Evolutionary conservation across 23 tunicate genomes (phyloP).

Genomic region (Halocynthia roretzi): DNA sequence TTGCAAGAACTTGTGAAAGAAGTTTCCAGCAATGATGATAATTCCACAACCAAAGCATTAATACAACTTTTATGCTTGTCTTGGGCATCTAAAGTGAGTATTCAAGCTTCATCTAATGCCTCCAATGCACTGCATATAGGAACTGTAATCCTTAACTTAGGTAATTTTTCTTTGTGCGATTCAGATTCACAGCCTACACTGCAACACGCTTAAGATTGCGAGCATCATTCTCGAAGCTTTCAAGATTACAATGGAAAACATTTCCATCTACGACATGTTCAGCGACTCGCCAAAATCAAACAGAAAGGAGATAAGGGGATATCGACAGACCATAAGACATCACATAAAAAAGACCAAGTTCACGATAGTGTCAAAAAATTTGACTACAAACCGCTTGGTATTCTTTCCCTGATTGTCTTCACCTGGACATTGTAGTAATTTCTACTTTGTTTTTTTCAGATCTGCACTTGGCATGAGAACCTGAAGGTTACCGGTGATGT

Average conservation of each 20-base stretch:
- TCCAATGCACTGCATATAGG: neutral
- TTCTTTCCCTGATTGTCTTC: too few species aligned
- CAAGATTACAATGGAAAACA: neutral
- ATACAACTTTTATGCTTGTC: conserved; percentile 12
- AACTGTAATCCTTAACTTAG: neutral
- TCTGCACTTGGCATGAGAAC: conserved; percentile 15
- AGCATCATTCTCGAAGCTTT: conserved; percentile 1
- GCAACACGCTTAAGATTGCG: neutral
- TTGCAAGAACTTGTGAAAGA: neutral
- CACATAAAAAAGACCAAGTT: too few species aligned
- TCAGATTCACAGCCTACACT: conserved; percentile 13
- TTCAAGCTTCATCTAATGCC: neutral
- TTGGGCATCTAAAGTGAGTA: conserved; percentile 11
- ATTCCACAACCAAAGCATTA: neutral
- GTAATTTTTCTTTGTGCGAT: neutral
- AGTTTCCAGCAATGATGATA: neutral
- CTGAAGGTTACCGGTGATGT: conserved; percentile 12
- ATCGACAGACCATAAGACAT: too few species aligned
- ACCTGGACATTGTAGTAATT: too few species aligned
- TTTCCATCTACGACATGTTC: neutral
- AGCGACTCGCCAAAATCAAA: too few species aligned
- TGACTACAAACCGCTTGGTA: too few species aligned
- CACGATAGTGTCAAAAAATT: too few species aligned
- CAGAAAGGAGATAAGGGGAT: too few species aligned
- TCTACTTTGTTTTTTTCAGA: neutral